Evolutionary conservation across 1,140 invertebrate genomes (phyloP), one percentile per base, ranked within the genome.

Genomic region (Drosophila kanapiae): DNA sequence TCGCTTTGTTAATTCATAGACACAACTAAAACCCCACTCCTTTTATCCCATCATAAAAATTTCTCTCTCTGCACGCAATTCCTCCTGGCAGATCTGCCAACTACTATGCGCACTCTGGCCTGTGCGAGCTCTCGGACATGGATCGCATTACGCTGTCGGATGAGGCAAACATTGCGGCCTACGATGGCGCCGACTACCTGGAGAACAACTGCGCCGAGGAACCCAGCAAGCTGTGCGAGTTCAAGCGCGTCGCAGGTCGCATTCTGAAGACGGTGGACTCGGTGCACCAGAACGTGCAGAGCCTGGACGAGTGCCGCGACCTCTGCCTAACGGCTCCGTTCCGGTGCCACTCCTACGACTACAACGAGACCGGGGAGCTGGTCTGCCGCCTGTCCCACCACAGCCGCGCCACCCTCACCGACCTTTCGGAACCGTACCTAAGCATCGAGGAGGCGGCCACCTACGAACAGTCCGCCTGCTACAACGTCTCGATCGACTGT

Each of bases 191-290:
- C 76, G 97, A 98, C 87, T 98, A 98, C 93, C 94, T 98, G 91
- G 97, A 98, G 90, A 97, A 97, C 91, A 97, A 98, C 93, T 98
- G 97, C 93, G 96, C 97, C 10, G 96, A 97, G 77, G 97, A 98
- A 91, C 97, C 97, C 1, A 96, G 96, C 23, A 97, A 97, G 93
- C 94, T 98, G 43, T 99, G 98, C 93, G 97, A 98, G 92, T 98
- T 98, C 94, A 97, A 98, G 92, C 97, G 97, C 82, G 94, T 98
- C 82, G 95, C 95, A 47, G 97, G 97, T 10, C 95, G 96, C 75
- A 98, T 98, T 80, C 93, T 98, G 59, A 98, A 99, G 93, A 98
- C 98, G 0, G 97, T 98, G 9, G 97, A 99, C 88, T 97, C 97
- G 6, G 97, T 98, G 23, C 98, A 97, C 92, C 96, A 98, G 94